Base-by-base conservation (phyloP, 2,888 invertebrate species). In the Chymomyza amoena region DNA sequence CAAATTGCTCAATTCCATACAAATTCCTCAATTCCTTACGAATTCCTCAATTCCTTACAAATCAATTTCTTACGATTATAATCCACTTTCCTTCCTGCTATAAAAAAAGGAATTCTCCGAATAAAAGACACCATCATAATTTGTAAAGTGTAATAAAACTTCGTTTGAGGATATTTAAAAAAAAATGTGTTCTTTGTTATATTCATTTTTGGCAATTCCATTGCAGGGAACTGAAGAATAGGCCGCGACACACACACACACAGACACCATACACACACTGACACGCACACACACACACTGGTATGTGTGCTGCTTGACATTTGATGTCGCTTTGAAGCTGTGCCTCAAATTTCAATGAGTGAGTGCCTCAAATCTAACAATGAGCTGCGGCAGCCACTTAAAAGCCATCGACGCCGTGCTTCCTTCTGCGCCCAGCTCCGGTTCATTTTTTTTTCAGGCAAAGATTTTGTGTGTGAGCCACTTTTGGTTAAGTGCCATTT, bases 301-400 rank as follows among this genome's bases (percentile, higher is more conserved):
- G 39, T 75, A 72, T 72, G 39, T 75, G 70, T 72, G 72, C 73
- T 69, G 77, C 85, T 66, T 78, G 81, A 76, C 83, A 85, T 83
- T 83, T 83, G 83, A 85, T 81, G 83, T 81, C 64, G 69, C 74
- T 70, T 69, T 68, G 74, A 69, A 61, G 69, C 67, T 25, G 70
- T 75, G 86, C 78, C 75, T 85, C 83, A 75, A 79, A 81, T 83
- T 83, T 85, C 83, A 82, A 70, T 80, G 75, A 73, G 75, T 77
- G 77, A 32, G 32, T 32, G 72, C 75, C 32, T 32, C 32, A 32
- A 32, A 32, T 69, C 73, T 72, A 69, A 77, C 75, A 77, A 77
- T 73, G 75, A 73, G 68, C 25, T 52, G n/a, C 59, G 25, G 57
- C 74, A 73, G 83, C 76, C 85, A 82, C 85, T 85, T 80, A 82